Conservation (phyloP, 2,113 vertebrate genomes). For the human (Homo sapiens) region GRCh38 chr20:8684501-8685000, state of each 20-base stretch:
- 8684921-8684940: constrained; percentile 93
- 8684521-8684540: too few relatives aligned
- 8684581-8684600: neutral
- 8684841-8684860: neutral
- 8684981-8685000: constrained; percentile 96
- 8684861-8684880: neutral
- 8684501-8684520: too few relatives aligned
- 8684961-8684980: constrained; percentile 97
- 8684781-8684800: neutral
- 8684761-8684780: neutral
- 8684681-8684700: neutral
- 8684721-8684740: neutral
- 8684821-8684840: neutral
- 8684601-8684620: constrained; percentile 2
- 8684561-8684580: neutral
- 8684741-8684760: neutral
- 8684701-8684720: neutral
- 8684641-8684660: neutral
- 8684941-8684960: constrained; percentile 94
- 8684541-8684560: constrained; percentile 5
- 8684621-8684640: neutral
- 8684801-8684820: neutral
- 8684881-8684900: neutral
- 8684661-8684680: constrained; percentile 28
- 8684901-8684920: constrained; percentile 49